Evolutionary conservation across 2,113 vertebrate genomes (phyloP), one percentile per base, ranked within the genome.

Genomic region (Barnardius zonarius): DNA sequence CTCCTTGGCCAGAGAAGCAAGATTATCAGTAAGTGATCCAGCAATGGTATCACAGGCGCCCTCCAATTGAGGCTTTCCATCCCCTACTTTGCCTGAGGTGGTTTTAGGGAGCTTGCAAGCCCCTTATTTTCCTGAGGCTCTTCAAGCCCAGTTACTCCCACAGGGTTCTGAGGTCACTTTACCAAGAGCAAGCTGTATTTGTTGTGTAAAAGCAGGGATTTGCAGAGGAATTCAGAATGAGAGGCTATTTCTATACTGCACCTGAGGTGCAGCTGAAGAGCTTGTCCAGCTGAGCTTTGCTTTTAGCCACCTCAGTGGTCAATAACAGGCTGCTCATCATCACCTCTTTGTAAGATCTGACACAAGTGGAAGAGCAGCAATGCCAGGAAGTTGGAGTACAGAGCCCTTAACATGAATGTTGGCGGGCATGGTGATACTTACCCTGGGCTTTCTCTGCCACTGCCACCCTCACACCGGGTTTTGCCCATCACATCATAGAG

Each of bases 131-230:
- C 77, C 74, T 3, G 5, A 52, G 74, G 20, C 61, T 82, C 77
- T 93, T 89, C 54, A 75, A 75, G 51, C 79, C 69, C 55, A 23
- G 69, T 79, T 85, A 61, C 54, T 93, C 81, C 89, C 81, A 61
- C 52, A 37, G 41, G 24, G 75, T 76, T 66, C 89, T 20, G 51
- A 91, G 74, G 63, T 69, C 70, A 41, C 48, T 13, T 48, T 48
- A 48, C 33, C 62, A 62, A 52, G 84, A 96, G 79, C 1, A 31
- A 91, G 35, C 67, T 41, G 41, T 62, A 82, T 73, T 62, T 87
- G 77, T 35, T 77, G 46, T 30, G 69, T 41, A 51, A 82, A 79
- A 61, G 35, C 48, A 7, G 79, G 39, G 51, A 22, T 75, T 57
- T 83, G 54, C 35, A 72, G 77, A 74, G 69, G 39, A 77, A 49